Evolutionary conservation across 2,888 invertebrate species (phyloP).

Genomic region (Cataglyphis rosenhaueri): DNA sequence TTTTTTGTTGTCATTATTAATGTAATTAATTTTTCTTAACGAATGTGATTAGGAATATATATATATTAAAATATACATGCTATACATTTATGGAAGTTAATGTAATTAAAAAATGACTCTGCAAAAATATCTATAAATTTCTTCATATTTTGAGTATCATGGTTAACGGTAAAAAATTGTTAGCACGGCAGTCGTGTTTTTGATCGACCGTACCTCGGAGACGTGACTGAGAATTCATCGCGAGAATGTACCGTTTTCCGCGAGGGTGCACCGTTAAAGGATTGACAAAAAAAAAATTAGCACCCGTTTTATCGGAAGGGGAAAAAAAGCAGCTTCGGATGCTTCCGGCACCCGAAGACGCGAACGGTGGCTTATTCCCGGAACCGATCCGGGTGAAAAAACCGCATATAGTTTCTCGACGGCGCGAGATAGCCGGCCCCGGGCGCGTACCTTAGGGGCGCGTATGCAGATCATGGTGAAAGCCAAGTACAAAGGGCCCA

Average conservation of each 20-base stretch:
- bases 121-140: neutral
- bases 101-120: neutral
- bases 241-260: conserved; percentile 55
- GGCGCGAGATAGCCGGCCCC: conserved; percentile 46
- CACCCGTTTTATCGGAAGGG: conserved; percentile 58
- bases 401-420: conserved; percentile 41
- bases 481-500: conserved; percentile 84
- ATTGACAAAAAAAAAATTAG: conserved; percentile 60
- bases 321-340: conserved; percentile 55
- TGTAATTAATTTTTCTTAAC: neutral
- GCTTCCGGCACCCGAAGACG: conserved; percentile 64
- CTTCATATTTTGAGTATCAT: neutral
- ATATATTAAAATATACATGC: too few relatives aligned
- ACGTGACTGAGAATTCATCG: conserved; percentile 68
- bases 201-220: conserved; percentile 6
- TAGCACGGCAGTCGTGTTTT: neutral
- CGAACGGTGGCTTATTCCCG: conserved; percentile 27
- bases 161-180: conserved; percentile 14
- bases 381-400: conserved; percentile 32
- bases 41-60: neutral
- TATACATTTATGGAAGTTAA: neutral
- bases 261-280: conserved; percentile 60
- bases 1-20: neutral
- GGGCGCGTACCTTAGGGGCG: conserved; percentile 70
- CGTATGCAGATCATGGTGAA: conserved; percentile 84